These are phyloP conservation scores for Nymphicus hollandicus DNA, from an alignment of 2,113 vertebrate genomes.

Conservation along the genomic window DNA sequence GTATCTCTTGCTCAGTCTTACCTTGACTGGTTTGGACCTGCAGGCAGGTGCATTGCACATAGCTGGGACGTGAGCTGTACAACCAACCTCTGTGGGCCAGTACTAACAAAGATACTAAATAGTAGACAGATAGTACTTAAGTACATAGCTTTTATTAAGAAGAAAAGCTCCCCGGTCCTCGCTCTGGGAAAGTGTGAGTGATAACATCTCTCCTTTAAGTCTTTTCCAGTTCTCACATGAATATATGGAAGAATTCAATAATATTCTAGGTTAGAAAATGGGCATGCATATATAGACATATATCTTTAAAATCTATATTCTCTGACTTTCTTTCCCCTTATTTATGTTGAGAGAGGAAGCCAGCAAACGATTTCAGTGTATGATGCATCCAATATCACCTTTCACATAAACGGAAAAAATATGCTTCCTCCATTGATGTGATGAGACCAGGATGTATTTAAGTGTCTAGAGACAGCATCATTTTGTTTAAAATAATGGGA, in stretches of 20 bases:
- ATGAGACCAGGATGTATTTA: constrained; percentile 38
- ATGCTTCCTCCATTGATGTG: constrained; percentile 20
- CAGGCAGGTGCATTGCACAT: not conserved
- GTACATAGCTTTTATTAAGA: not conserved
- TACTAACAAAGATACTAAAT: not conserved
- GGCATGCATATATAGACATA: not conserved
- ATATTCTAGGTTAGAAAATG: constrained; percentile 13
- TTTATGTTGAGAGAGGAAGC: constrained; percentile 22
- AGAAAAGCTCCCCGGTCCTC: not conserved
- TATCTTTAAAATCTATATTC: constrained; percentile 21
- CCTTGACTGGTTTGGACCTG: not conserved
- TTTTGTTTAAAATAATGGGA: constrained; percentile 45
- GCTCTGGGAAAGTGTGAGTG: not conserved
- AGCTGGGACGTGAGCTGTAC: not conserved
- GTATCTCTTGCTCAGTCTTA: not conserved
- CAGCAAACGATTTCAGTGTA: not conserved
- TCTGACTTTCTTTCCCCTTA: constrained; percentile 31
- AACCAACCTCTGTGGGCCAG: not conserved
- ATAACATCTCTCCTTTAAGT: constrained; percentile 7
- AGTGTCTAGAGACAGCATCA: constrained; percentile 20
- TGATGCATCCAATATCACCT: constrained; percentile 48
- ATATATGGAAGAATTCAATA: constrained; percentile 49
- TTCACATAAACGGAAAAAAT: constrained; percentile 57
- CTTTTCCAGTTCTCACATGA: not conserved
- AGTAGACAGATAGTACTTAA: not conserved